Conservation (phyloP, 2,888 invertebrate genomes). For the Epinotia demarniana region DNA sequence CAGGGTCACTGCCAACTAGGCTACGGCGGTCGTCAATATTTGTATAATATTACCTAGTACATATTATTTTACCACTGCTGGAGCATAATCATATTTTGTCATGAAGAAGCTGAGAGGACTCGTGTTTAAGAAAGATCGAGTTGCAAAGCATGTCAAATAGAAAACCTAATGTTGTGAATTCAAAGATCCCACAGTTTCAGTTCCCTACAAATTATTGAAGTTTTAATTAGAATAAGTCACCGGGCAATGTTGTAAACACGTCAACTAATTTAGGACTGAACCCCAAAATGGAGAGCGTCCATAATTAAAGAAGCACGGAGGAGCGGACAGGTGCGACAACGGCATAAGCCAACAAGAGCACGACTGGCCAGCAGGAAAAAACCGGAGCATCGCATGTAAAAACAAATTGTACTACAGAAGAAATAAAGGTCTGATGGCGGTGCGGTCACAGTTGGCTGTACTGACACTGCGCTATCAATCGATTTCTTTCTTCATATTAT, state of each 20-base stretch:
- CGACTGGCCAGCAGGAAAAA: conserved; percentile 63
- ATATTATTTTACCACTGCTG: too few relatives aligned
- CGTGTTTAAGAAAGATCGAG: not conserved
- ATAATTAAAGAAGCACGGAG: conserved; percentile 75
- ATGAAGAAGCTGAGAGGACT: too few relatives aligned
- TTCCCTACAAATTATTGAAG: not conserved
- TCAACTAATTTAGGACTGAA: conserved; percentile 29
- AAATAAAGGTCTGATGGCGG: conserved; percentile 80
- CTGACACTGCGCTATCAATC: conserved; percentile 77
- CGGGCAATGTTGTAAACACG: conserved; percentile 10
- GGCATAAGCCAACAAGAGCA: conserved; percentile 66
- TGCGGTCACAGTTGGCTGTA: conserved; percentile 82
- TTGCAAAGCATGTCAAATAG: not conserved
- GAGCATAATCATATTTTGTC: too few relatives aligned
- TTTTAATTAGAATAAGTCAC: not conserved
- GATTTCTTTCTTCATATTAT: conserved; percentile 71
- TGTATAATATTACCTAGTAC: too few relatives aligned
- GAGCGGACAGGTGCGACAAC: conserved; percentile 63
- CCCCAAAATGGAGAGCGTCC: conserved; percentile 73
- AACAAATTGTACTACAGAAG: conserved; percentile 78
- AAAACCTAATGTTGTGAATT: not conserved
- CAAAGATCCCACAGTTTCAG: not conserved
- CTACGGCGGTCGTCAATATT: too few relatives aligned
- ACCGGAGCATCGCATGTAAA: conserved; percentile 73
- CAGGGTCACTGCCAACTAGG: too few relatives aligned